These are phyloP conservation scores for Acipenser transmontanus DNA, from an alignment of 2,797 vertebrate genomes.

Conservation along the genomic window DNA sequence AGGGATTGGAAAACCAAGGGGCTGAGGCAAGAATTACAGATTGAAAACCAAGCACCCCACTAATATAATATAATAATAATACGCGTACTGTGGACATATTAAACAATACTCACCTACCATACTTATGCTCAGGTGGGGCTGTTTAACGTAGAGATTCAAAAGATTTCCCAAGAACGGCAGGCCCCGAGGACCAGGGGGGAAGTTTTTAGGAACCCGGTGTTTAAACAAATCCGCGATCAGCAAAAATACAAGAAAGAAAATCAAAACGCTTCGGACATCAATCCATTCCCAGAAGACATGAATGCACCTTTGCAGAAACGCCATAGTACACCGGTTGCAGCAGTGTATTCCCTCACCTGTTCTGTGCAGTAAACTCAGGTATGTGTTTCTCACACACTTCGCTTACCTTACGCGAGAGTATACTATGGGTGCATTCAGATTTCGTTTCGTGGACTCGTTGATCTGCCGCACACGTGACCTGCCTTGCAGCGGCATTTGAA, in stretches of 20 bases:
- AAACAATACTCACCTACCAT: conserved; percentile 31
- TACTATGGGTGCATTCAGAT: not conserved
- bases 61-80: too few relatives aligned
- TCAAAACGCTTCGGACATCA: conserved; percentile 30
- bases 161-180: conserved; percentile 55
- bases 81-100: too few relatives aligned
- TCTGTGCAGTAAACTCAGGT: too few relatives aligned
- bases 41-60: too few relatives aligned
- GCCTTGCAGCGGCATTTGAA: too few relatives aligned
- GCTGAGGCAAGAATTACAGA: too few relatives aligned
- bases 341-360: not conserved
- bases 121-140: conserved; percentile 33
- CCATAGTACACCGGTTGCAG: not conserved
- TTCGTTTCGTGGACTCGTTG: too few relatives aligned
- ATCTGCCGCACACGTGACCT: too few relatives aligned
- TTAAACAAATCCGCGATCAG: conserved; percentile 42
- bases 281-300: conserved; percentile 35
- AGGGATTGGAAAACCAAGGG: too few relatives aligned
- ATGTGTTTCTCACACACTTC: not conserved
- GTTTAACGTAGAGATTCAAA: conserved; percentile 27
- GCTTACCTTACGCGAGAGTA: not conserved
- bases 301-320: too few relatives aligned
- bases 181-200: conserved; percentile 56
- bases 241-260: conserved; percentile 40
- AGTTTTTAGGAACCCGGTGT: conserved; percentile 47